Conservation (phyloP, 2,113 vertebrate genomes). For the Salvelinus fontinalis region DNA sequence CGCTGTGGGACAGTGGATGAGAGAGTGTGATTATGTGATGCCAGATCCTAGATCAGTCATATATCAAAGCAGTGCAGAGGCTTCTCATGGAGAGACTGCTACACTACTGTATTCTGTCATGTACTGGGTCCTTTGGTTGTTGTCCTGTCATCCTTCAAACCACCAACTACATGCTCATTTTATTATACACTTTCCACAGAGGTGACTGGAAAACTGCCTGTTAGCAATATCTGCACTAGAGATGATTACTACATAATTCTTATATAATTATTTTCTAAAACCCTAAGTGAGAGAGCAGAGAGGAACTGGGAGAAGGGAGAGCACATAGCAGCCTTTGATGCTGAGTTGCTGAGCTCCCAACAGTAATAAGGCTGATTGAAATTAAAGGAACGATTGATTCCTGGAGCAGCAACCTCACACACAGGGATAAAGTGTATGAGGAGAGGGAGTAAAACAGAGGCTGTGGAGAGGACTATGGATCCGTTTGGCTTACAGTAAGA, state of each 20-base stretch:
- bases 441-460: no score
- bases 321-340: constrained; percentile 2
- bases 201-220: constrained; percentile 5
- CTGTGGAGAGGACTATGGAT: no score
- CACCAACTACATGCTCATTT: neutral
- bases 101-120: neutral
- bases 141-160: constrained; percentile 2
- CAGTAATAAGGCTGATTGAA: constrained; percentile 1
- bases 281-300: no score
- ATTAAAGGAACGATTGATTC: constrained; percentile 21
- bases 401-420: constrained; percentile 5
- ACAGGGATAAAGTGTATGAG: no score
- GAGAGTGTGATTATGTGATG: neutral
- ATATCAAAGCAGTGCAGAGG: no score
- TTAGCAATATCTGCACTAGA: neutral
- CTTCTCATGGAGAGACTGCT: no score
- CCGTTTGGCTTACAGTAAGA: no score
- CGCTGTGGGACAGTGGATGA: no score
- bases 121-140: neutral
- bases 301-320: no score
- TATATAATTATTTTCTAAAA: no score
- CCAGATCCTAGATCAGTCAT: no score
- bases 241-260: neutral
- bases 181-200: neutral
- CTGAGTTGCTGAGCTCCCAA: neutral